Evolutionary conservation across 2,888 invertebrate genomes (phyloP).

Genomic region (Pandemis corylana): DNA sequence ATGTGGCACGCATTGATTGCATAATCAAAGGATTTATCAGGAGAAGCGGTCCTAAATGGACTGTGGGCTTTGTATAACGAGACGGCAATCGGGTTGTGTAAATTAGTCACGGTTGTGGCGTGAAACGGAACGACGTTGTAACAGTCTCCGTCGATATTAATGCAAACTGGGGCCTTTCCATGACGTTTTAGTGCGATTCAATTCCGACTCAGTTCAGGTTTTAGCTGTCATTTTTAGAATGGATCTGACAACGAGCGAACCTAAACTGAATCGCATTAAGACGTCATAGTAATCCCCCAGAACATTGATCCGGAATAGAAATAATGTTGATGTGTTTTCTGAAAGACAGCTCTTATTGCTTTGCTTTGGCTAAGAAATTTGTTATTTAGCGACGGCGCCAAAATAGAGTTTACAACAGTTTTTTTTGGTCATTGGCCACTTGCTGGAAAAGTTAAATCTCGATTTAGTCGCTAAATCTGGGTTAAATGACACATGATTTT

Average conservation of each 20-base stretch:
- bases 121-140: constrained; percentile 52
- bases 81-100: constrained; percentile 53
- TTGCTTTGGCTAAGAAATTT: neutral
- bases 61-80: constrained; percentile 55
- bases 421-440: neutral
- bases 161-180: constrained; percentile 42
- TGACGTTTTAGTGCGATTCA: too few species aligned
- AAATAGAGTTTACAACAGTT: too few species aligned
- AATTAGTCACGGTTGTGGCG: constrained; percentile 59
- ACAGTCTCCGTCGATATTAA: constrained; percentile 47
- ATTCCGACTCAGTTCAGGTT: too few species aligned
- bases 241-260: too few species aligned
- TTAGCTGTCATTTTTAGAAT: too few species aligned
- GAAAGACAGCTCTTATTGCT: neutral
- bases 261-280: too few species aligned
- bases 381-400: neutral
- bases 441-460: too few species aligned
- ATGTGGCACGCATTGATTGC: neutral
- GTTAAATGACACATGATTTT: too few species aligned
- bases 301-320: constrained; percentile 42
- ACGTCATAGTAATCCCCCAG: too few species aligned
- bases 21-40: constrained; percentile 14
- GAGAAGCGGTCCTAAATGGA: constrained; percentile 46
- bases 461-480: too few species aligned
- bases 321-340: constrained; percentile 42